Percentiles rank a stretch among this genome's conserved stretches.
Conservation (phyloP, 2,113 vertebrate species). For the Epinephelus moara region DNA sequence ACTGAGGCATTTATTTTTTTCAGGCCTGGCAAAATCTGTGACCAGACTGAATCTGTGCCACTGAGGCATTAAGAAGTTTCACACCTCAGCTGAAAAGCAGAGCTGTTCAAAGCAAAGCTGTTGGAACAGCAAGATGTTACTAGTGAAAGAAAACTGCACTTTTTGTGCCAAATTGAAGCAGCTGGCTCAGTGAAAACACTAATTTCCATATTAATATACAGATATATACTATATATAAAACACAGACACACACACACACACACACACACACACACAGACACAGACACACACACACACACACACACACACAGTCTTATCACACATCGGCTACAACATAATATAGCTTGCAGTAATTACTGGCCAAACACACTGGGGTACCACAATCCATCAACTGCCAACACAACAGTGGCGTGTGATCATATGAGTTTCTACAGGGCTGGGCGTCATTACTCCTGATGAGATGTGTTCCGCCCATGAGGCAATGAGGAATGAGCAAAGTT, state of each 20-base stretch:
- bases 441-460: conserved; percentile 51
- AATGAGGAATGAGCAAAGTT: conserved; percentile 58
- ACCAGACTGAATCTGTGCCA: conserved; percentile 29
- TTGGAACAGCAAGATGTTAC: conserved; percentile 17
- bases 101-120: conserved; percentile 9
- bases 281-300: conserved; percentile 40
- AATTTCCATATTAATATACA: conserved; percentile 29
- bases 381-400: conserved; percentile 65
- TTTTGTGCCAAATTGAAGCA: conserved; percentile 32
- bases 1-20: conserved; percentile 32
- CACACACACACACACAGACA: conserved; percentile 13
- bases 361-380: conserved; percentile 47
- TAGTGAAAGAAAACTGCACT: neutral
- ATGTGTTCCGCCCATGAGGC: conserved; percentile 33
- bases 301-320: conserved; percentile 22
- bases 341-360: conserved; percentile 30
- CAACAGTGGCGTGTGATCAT: conserved; percentile 51
- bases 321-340: conserved; percentile 45
- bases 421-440: conserved; percentile 47
- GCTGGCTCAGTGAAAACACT: conserved; percentile 34
- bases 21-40: conserved; percentile 44
- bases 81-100: conserved; percentile 50
- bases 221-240: conserved; percentile 3
- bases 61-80: conserved; percentile 48
- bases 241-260: conserved; percentile 29